phyloP scores from a whole-genome alignment of 2,888 invertebrate genomes.

The Chouioia cunea region DNA sequence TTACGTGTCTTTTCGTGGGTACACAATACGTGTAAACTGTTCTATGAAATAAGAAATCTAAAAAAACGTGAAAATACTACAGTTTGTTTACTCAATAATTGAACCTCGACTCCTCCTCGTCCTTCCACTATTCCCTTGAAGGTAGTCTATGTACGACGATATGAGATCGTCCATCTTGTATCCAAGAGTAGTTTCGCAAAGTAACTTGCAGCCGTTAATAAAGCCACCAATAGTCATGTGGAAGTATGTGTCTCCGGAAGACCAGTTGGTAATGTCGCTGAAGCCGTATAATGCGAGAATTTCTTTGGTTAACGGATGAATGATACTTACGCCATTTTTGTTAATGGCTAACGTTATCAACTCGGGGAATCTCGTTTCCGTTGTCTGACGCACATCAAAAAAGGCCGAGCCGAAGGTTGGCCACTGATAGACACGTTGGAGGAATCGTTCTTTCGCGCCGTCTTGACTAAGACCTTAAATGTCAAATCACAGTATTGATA shows the following conservation, averaged over 20 bases:
- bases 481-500: constrained; percentile 21
- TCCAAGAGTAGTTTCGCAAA: constrained; percentile 92
- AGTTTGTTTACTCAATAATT: too few relatives aligned
- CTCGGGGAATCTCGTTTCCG: constrained; percentile 88
- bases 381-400: constrained; percentile 93
- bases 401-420: constrained; percentile 96
- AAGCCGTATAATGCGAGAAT: constrained; percentile 87
- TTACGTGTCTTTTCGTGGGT: too few relatives aligned
- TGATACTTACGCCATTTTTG: constrained; percentile 88
- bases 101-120: too few relatives aligned
- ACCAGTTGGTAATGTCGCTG: constrained; percentile 93
- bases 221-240: constrained; percentile 96
- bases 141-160: constrained; percentile 83
- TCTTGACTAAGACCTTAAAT: constrained; percentile 72
- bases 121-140: constrained; percentile 9
- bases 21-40: too few relatives aligned
- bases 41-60: too few relatives aligned
- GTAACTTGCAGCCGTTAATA: constrained; percentile 86
- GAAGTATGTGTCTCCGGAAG: constrained; percentile 95
- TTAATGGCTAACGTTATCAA: constrained; percentile 91
- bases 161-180: constrained; percentile 98
- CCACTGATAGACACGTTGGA: constrained; percentile 81
- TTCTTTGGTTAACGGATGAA: constrained; percentile 90
- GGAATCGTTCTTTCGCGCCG: constrained; percentile 86
- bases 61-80: too few relatives aligned